Evolutionary conservation across 1,140 invertebrate species (phyloP).

Genomic region (Nylanderia fulva): DNA sequence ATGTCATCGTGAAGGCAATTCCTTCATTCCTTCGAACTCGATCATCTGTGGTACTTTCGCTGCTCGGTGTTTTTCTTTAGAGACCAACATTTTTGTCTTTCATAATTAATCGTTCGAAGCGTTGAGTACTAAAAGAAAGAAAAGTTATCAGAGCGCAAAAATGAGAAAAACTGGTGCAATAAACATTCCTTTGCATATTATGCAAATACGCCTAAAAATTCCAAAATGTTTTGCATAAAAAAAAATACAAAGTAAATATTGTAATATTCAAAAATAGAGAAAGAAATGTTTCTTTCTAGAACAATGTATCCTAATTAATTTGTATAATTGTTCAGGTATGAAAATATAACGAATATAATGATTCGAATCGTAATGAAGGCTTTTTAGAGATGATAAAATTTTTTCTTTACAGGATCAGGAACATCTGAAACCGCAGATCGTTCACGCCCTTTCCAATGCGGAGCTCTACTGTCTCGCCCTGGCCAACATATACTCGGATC

Average conservation of each 20-base stretch:
- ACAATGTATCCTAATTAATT: constrained; percentile 9
- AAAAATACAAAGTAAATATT: neutral
- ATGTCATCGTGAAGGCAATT: neutral
- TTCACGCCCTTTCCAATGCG: constrained; percentile 96
- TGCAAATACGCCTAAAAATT: neutral
- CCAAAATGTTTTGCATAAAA: neutral
- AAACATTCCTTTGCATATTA: neutral
- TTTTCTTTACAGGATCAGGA: constrained; percentile 95
- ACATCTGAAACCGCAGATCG: constrained; percentile 96
- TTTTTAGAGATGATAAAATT: no score
- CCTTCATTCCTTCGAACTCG: neutral
- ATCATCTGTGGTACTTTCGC: constrained; percentile 38
- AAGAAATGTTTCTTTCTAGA: no score
- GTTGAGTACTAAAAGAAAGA: neutral
- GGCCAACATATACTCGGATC: constrained; percentile 98
- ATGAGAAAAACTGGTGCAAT: neutral
- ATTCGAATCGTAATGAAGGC: no score
- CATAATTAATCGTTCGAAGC: neutral
- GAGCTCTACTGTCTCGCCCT: constrained; percentile 98
- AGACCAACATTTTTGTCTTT: neutral
- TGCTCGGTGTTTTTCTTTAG: neutral
- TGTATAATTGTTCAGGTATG: neutral
- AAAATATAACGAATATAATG: neutral
- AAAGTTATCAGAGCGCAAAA: constrained; percentile 7
- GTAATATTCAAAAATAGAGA: no score